A percentile compares a stretch with the other conserved stretches of the same genome.
Conservation (phyloP, 2,113 vertebrate species). For the Danio rerio region GRCz12tu NC_133176.1:56045001-56045500, state of each 20-base stretch:
- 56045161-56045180: background rate
- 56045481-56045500: conserved; percentile 47
- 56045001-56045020: too few relatives aligned
- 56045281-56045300: conserved; percentile 16
- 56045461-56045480: conserved; percentile 68
- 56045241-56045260: background rate
- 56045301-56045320: conserved; percentile 33
- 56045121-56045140: too few relatives aligned
- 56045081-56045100: too few relatives aligned
- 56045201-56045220: conserved; percentile 34
- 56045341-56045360: conserved; percentile 20
- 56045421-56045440: conserved; percentile 44
- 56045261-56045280: conserved; percentile 41
- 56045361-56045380: conserved; percentile 41
- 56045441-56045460: conserved; percentile 76
- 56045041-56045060: too few relatives aligned
- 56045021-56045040: too few relatives aligned
- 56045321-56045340: background rate
- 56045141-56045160: too few relatives aligned
- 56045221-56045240: conserved; percentile 34
- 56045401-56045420: conserved; percentile 48
- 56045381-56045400: conserved; percentile 35
- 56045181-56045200: background rate
- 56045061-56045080: too few relatives aligned
- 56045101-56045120: too few relatives aligned